Conservation (phyloP, 2,797 vertebrate species). For the Periophthalmus magnuspinnatus region DNA sequence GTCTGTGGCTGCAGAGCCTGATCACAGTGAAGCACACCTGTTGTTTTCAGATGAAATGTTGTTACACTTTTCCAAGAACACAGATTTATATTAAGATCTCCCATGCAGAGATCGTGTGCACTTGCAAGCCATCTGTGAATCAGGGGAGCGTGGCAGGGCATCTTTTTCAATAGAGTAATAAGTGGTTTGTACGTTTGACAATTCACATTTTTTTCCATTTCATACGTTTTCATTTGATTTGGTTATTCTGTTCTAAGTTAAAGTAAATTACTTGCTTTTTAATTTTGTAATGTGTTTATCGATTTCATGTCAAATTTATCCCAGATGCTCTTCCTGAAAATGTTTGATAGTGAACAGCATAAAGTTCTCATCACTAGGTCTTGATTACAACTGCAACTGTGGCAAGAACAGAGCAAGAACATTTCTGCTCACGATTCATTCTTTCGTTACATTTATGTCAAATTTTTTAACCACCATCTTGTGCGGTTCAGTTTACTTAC, state of each 20-base stretch:
- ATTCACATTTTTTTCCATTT: too few relatives aligned
- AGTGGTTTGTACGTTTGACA: not conserved
- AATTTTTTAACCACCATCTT: not conserved
- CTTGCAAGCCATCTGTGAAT: slow-evolving; percentile 5
- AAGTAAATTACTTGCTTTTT: not conserved
- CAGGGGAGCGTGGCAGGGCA: not conserved
- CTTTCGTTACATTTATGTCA: not conserved
- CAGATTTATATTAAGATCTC: slow-evolving; percentile 3
- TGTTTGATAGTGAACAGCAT: too few relatives aligned
- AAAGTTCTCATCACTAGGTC: too few relatives aligned
- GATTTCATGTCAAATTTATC: not conserved
- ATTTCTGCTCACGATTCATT: not conserved
- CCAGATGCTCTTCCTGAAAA: not conserved
- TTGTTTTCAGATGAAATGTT: slow-evolving; percentile 39
- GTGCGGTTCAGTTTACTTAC: slow-evolving; percentile 56
- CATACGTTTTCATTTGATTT: too few relatives aligned
- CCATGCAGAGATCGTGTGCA: slow-evolving; percentile 17
- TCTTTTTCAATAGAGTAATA: not conserved
- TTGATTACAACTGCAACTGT: too few relatives aligned
- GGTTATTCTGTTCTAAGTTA: too few relatives aligned
- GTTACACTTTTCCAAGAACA: slow-evolving; percentile 23
- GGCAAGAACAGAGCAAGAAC: too few relatives aligned
- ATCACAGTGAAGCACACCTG: slow-evolving; percentile 46
- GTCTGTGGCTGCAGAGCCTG: slow-evolving; percentile 37
- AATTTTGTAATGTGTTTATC: not conserved